Percentiles rank a stretch among this genome's conserved stretches.
phyloP scores from a whole-genome alignment of 2,888 invertebrate species.

The Himalopsyche japonica region DNA sequence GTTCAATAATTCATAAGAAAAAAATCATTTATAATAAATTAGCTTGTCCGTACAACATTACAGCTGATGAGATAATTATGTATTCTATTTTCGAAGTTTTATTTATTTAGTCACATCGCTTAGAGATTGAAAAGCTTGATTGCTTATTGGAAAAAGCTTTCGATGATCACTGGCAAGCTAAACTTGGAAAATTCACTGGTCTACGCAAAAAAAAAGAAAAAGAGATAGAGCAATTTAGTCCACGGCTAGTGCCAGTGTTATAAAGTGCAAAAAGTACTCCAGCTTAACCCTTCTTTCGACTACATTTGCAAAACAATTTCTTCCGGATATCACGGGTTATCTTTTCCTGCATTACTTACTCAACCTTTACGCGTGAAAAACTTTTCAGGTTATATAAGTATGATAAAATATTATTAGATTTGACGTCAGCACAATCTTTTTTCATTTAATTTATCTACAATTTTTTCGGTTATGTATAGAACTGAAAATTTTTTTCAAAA shows the following conservation, averaged over 20 bases:
- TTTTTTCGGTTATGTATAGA: no score
- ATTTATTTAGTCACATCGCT: background rate
- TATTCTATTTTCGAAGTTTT: background rate
- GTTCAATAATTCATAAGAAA: no score
- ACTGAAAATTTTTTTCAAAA: no score
- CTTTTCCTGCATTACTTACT: background rate
- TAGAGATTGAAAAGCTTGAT: background rate
- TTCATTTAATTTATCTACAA: no score
- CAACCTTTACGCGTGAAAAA: background rate
- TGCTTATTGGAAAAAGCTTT: background rate
- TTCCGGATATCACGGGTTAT: background rate
- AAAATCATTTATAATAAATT: no score
- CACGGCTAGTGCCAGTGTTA: background rate
- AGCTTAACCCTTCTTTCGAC: background rate
- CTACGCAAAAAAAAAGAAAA: background rate
- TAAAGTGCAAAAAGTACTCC: background rate
- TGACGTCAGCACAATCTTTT: no score
- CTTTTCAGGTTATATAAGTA: background rate
- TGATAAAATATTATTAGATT: background rate
- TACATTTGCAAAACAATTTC: background rate
- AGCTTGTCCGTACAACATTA: no score
- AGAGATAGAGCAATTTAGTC: background rate
- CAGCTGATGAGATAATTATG: background rate
- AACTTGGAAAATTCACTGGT: background rate
- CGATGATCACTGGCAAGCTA: background rate